Evolutionary conservation across 2,888 invertebrate species (phyloP).

Genomic region (Oscheius sp.): DNA sequence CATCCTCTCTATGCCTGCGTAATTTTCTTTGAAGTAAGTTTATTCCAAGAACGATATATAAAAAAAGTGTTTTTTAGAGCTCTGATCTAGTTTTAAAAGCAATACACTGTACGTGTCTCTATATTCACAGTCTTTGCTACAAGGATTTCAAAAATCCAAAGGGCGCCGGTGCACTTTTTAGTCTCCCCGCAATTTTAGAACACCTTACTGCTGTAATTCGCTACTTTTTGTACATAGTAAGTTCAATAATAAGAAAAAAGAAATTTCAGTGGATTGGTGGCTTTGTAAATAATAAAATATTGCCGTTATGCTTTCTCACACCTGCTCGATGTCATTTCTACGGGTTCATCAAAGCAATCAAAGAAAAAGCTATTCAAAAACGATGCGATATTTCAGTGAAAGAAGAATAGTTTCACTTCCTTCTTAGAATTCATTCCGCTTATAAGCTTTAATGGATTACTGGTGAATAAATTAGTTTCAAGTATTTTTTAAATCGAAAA

Average conservation of each 20-base stretch:
- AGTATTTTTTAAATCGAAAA: too few relatives aligned
- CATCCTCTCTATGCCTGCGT: slow-evolving; percentile 33
- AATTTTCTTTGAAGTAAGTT: slow-evolving; percentile 35
- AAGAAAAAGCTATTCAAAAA: too few relatives aligned
- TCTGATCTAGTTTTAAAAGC: background rate
- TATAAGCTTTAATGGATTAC: too few relatives aligned
- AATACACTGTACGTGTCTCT: background rate
- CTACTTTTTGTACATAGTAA: slow-evolving; percentile 18
- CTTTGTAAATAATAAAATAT: slow-evolving; percentile 20
- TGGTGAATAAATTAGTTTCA: too few relatives aligned
- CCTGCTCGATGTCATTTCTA: slow-evolving; percentile 17
- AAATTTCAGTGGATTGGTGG: slow-evolving; percentile 13
- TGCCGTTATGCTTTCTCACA: slow-evolving; percentile 9
- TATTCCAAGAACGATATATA: background rate
- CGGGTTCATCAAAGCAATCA: too few relatives aligned
- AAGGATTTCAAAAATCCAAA: background rate
- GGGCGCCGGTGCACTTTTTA: too few relatives aligned
- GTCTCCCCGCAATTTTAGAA: background rate
- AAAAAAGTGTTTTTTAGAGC: slow-evolving; percentile 5
- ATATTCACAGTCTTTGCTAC: slow-evolving; percentile 3
- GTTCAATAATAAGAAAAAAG: background rate
- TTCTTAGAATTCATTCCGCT: too few relatives aligned
- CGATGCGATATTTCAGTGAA: too few relatives aligned
- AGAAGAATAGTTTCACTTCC: too few relatives aligned
- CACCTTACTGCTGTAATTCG: background rate